Evolutionary conservation across 1,140 invertebrate species (phyloP), one percentile per base, ranked within the genome.

Genomic region (Drosophila ironensis): DNA sequence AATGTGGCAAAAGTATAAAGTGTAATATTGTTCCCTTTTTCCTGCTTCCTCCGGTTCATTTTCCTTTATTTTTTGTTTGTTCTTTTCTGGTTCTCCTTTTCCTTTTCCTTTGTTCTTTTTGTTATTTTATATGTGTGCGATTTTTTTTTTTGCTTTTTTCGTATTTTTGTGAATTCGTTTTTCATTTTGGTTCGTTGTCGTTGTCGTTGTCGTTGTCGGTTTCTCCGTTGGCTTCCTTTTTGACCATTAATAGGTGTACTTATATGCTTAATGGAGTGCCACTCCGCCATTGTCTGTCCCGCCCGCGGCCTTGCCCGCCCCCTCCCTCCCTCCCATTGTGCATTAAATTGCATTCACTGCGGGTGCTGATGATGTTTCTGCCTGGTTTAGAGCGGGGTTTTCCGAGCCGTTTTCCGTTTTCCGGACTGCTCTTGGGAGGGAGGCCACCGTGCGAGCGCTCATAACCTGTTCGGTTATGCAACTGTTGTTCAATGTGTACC

Each of bases 191-290:
- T 63, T 59, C 38, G n/a, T 27, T 42, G 48, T 27, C 50, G 51
- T 54, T 33, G 51, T 48, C 45, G 38, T 37, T 63, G 52, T 57
- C 53, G 53, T 61, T 61, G 48, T 60, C 57, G 57, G 53, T 61
- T 63, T 19, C 72, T 69, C n/a, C 41, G 51, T 64, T 64, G 69
- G 45, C 57, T 73, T 82, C 69, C 77, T 71, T 84, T 84, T 78
- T 86, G 78, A 84, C 80, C 80, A 84, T 84, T 84, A 84, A 84
- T 84, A 86, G 78, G 78, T 86, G 73, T 78, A 84, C 78, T 86
- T 84, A 84, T 84, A 80, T 84, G 78, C 76, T 84, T 86, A 84
- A 84, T 84, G 78, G 78, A 84, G 73, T 84, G 80, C 73, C 80
- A 84, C 78, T 84, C 74, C 70, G 80, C n/a, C 76, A 28, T 61